Evolutionary conservation across 2,888 invertebrate genomes (phyloP), one percentile per base, ranked within the genome.

Genomic region (Polyommatus iphigenia): DNA sequence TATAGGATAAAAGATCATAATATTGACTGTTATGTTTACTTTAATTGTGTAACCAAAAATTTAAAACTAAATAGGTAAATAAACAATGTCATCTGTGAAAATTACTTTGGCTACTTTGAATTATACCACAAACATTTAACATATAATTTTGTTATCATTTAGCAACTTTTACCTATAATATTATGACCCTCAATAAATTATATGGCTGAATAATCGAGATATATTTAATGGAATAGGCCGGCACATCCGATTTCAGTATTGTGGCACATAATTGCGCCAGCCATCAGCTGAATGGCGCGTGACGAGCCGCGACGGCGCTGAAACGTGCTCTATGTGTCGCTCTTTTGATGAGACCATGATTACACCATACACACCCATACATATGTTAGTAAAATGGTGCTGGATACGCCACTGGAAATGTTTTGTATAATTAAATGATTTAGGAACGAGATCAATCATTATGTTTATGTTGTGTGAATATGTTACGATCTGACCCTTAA

Each of bases 261-360:
- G 77, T 77, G 75, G 72, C 57, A 88, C 88, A 90, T 91, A 91
- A 91, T 91, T 91, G 91, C 90, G 84, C 83, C 85, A 87, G 87
- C 88, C 90, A 89, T 90, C 89, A 91, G 85, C 86, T 90, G 90
- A 91, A 91, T 91, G 87, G 86, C 59, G 83, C 85, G 86, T 88
- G 88, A 89, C 89, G 89, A 90, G 90, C 89, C 84, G 84, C 89
- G 90, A 90, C 89, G 89, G 87, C 85, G 85, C 84, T 80, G 82
- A 84, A 85, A 83, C 81, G 82, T 83, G 83, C 85, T 85, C 87
- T 87, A 88, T 87, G 79, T 81, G 80, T 79, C 88, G 89, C 89
- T 88, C 90, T 91, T 91, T 91, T 91, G 91, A 91, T 90, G 90
- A 89, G 89, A 90, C 91, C 90, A 88, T 91, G 91, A 91, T 91